Percentiles rank a stretch among this genome's conserved stretches.
These are phyloP conservation scores for Dolichopus griseipennis DNA, from an alignment of 2,888 invertebrate genomes.

Conservation along the genomic window DNA sequence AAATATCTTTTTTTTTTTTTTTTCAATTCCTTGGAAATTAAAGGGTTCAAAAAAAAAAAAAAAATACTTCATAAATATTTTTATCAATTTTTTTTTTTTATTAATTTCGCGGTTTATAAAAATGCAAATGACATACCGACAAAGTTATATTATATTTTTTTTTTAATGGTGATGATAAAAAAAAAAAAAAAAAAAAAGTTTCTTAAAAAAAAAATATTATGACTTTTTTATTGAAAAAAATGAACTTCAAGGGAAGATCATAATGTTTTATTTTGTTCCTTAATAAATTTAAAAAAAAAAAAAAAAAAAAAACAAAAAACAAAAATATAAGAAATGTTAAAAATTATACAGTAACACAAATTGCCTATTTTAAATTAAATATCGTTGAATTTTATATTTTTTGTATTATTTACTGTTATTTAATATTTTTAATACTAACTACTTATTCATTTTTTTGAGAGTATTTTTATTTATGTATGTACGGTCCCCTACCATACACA, in stretches of 20 bases:
- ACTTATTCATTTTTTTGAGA: too few species aligned
- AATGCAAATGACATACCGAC: constrained; percentile 6
- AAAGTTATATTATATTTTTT: not conserved
- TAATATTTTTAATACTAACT: too few species aligned
- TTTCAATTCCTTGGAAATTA: not conserved
- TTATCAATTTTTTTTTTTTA: not conserved
- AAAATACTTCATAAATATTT: not conserved
- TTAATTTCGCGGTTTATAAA: constrained; percentile 6
- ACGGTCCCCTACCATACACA: too few species aligned
- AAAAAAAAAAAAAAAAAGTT: not conserved
- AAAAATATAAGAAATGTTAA: not conserved
- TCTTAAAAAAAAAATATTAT: not conserved
- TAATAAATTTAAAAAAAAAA: too few species aligned
- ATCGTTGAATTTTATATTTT: too few species aligned
- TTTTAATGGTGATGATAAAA: not conserved
- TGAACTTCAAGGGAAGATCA: not conserved
- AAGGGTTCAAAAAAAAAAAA: not conserved
- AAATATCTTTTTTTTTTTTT: not conserved
- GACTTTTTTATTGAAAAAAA: not conserved
- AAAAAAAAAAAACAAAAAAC: not conserved
- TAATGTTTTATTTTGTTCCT: too few species aligned
- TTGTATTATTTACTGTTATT: too few species aligned
- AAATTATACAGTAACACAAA: too few species aligned
- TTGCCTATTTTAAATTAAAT: too few species aligned
- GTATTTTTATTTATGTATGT: too few species aligned